These are phyloP conservation scores for Nyctalus aviator DNA, from an alignment of 2,797 vertebrate genomes.

Conservation along the genomic window DNA sequence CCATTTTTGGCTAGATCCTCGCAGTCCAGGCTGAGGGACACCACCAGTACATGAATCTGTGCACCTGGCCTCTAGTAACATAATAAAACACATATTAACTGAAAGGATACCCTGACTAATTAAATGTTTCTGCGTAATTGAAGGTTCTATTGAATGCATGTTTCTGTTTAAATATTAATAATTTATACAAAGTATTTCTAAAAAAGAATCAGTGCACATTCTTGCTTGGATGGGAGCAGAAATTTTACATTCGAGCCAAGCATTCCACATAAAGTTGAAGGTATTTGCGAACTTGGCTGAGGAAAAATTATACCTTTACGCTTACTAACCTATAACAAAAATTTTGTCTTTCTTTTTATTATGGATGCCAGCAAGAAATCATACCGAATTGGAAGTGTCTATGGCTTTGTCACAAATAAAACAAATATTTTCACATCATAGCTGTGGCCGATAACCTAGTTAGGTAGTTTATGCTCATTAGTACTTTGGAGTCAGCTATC, in stretches of 20 bases:
- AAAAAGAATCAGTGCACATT: background rate
- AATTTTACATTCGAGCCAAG: background rate
- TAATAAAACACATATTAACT: background rate
- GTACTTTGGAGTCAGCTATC: background rate
- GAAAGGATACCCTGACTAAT: background rate
- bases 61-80: background rate
- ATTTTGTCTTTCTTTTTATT: background rate
- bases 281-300: background rate
- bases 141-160: background rate
- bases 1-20: too few relatives aligned
- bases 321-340: background rate
- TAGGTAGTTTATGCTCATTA: background rate
- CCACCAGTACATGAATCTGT: too few relatives aligned
- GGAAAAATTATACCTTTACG: background rate
- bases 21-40: too few relatives aligned
- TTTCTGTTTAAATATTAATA: conserved; percentile 20
- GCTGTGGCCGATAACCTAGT: background rate
- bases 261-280: background rate
- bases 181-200: background rate
- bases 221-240: background rate
- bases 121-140: background rate
- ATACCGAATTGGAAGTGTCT: background rate
- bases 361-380: background rate
- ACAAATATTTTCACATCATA: background rate
- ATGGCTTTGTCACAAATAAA: background rate